Evolutionary conservation across 2,797 vertebrate genomes (phyloP), one percentile per base, ranked within the genome.

Genomic region (Acestrorhynchus altus): DNA sequence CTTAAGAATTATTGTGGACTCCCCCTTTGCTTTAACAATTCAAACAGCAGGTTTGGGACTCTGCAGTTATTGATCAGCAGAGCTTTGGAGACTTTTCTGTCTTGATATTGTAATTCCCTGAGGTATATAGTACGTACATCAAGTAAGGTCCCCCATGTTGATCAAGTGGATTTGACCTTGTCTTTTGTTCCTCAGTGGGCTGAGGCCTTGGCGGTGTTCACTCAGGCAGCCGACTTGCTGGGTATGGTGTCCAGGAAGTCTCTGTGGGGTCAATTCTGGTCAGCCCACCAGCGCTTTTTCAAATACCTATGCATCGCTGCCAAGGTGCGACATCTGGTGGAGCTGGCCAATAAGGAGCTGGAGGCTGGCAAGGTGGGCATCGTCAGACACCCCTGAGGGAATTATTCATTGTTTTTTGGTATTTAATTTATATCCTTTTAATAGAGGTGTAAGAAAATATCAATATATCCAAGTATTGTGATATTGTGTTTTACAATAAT

Each of bases 231-330:
- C 0, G 96, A 99, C 77, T 93, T 92, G 78, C 92, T 98, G 7
- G 94, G 96, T 74, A 86, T 99, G 90, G 96, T 96, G 83, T 98
- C 96, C 26, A 95, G 96, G 76, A 99, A 99, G 83, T 96, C 98
- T 0, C 89, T 99, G 57, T 99, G 98, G 98, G 98, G 97, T 10
- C 98, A 99, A 91, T 99, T 99, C 91, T 99, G 98, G 98, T 97
- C 98, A 0, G 95, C 98, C 44, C 98, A 99, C 80, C 98, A 99
- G 87, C 96, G 98, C 83, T 99, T 99, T 94, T 99, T 99, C 92
- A 99, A 99, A 92, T 99, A 99, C 87, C 96, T 99, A 81, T 99
- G 98, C 81, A 97, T 99, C 0, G 98, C 98, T 0, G 96, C 98
- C 84, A 99, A 99, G 80, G 96, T 99, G 82, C 95, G 92, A 76